phyloP scores from a whole-genome alignment of 2,888 invertebrate genomes.

The Andrena flavipes region DNA sequence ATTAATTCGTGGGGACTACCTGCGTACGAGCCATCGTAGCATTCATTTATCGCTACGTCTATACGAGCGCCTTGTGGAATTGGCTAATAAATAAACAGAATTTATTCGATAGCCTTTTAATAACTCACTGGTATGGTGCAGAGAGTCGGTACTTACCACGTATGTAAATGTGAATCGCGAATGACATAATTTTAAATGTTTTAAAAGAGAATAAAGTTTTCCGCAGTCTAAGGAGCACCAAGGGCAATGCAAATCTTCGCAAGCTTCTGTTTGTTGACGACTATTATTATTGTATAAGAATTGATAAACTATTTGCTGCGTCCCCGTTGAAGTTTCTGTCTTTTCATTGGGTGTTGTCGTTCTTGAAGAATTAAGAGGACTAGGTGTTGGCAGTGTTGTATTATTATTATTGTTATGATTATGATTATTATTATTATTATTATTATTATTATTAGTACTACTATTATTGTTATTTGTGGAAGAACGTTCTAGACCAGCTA shows the following conservation, averaged over 20 bases:
- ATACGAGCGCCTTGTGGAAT: slow-evolving; percentile 93
- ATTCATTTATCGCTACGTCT: slow-evolving; percentile 97
- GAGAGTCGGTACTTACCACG: slow-evolving; percentile 87
- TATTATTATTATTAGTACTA: slow-evolving; percentile 78
- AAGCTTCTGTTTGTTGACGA: slow-evolving; percentile 97
- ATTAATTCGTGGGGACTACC: slow-evolving; percentile 96
- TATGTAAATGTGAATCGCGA: slow-evolving; percentile 97
- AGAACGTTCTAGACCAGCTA: slow-evolving; percentile 80
- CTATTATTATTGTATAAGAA: slow-evolving; percentile 98
- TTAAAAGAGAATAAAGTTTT: slow-evolving; percentile 94
- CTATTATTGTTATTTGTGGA: slow-evolving; percentile 81
- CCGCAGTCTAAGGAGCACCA: slow-evolving; percentile 98
- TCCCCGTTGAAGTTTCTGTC: slow-evolving; percentile 78
- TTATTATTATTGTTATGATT: slow-evolving; percentile 78
- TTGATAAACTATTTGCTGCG: slow-evolving; percentile 96
- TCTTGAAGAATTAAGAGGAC: slow-evolving; percentile 80
- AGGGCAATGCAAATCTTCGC: slow-evolving; percentile 96
- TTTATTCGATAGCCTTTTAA: slow-evolving; percentile 18
- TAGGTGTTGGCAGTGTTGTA: slow-evolving; percentile 80
- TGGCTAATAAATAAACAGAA: slow-evolving; percentile 85
- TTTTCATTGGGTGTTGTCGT: slow-evolving; percentile 78
- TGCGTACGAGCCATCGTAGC: slow-evolving; percentile 97
- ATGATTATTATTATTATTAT: slow-evolving; percentile 80
- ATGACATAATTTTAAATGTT: slow-evolving; percentile 97
- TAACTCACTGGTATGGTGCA: not conserved